Evolutionary conservation across 2,888 invertebrate species (phyloP), one percentile per base, ranked within the genome.

Genomic region (Emmelina monodactyla): DNA sequence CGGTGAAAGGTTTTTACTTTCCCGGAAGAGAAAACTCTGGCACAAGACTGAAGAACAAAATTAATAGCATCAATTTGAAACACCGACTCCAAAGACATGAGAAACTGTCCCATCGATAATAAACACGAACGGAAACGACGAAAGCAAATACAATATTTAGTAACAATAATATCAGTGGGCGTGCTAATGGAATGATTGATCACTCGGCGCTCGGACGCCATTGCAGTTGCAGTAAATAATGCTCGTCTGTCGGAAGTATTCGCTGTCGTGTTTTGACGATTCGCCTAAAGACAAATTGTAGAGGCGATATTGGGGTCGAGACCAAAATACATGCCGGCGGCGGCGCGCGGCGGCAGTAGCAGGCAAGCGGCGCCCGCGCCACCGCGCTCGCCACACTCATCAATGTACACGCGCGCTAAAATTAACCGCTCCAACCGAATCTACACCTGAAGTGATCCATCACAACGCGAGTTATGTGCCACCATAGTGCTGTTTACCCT

Each of bases 281-380:
- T 67, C 58, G 62, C 61, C 53, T 46, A n/a, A 69, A 78, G 71
- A 78, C 69, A 73, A 68, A 78, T 76, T 59, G 75, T 71, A 65
- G 68, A 75, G 72, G 61, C 62, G 66, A 49, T 68, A 78, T 75
- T 73, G 78, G 70, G 79, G 79, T 73, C 79, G 76, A 62, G 69
- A 73, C 79, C 56, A 67, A 79, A 79, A 79, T 78, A 78, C 71
- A 70, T 67, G 64, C 58, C 62, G 67, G 63, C 60, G 55, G 53
- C 57, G 49, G 55, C 57, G 55, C 65, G 60, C n/a, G 64, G 57
- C 70, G 69, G 62, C 75, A 76, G 78, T 75, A 73, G 69, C 70
- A 67, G 72, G 62, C 62, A 60, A 66, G 66, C 73, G 75, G 73
- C 76, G 76, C 64, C 55, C 60, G 66, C 67, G 67, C 76, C 70